Percentiles rank a stretch among this genome's conserved stretches.
These are phyloP conservation scores for Nasonovia ribisnigri DNA, from an alignment of 2,888 invertebrate species.

Conservation along the genomic window DNA sequence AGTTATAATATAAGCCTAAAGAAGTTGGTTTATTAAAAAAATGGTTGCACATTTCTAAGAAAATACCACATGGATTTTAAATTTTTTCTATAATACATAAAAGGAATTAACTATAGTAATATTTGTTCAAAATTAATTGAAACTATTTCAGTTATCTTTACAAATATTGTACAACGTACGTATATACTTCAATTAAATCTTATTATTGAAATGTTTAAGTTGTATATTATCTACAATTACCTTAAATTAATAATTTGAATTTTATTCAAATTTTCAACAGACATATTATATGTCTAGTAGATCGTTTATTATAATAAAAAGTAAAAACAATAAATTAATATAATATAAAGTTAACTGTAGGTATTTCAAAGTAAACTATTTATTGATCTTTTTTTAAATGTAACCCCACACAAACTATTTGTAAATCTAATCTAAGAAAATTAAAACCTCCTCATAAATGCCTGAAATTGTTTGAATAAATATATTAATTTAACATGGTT, in stretches of 20 bases:
- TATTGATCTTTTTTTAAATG: neutral
- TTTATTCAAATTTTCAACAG: no score
- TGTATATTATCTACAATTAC: neutral
- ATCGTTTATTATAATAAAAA: no score
- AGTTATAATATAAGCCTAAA: no score
- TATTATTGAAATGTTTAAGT: neutral
- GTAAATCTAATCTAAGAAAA: neutral
- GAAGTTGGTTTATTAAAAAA: no score
- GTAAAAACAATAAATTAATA: no score
- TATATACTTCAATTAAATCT: neutral
- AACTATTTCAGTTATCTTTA: neutral
- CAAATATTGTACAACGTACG: no score
- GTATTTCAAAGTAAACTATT: neutral
- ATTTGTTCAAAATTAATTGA: neutral
- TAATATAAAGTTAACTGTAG: no score
- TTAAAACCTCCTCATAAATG: neutral
- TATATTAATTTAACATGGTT: neutral
- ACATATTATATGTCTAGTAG: no score
- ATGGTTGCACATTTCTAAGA: no score
- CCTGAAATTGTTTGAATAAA: neutral
- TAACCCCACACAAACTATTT: neutral
- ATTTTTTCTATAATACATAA: no score
- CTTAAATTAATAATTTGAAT: neutral
- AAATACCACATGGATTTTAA: no score
- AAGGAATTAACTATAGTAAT: neutral